phyloP scores from a whole-genome alignment of 2,888 invertebrate genomes.

The Plebejus anna region DNA sequence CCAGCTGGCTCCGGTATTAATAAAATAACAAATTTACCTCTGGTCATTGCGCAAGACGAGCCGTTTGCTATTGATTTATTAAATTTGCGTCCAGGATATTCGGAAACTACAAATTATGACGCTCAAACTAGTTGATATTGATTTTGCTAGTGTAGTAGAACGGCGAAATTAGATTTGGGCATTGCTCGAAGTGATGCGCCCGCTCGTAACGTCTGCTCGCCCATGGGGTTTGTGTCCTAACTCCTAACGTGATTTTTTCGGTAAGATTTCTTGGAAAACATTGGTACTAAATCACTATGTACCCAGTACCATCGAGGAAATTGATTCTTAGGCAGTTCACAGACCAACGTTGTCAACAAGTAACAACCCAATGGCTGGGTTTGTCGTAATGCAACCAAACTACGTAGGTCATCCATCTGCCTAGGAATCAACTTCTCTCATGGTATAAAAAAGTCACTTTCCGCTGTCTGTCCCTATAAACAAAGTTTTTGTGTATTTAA shows the following conservation, averaged over 20 bases:
- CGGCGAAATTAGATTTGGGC: not conserved
- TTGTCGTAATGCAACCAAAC: too few species aligned
- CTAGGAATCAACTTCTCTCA: too few species aligned
- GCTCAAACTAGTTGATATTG: constrained; percentile 21
- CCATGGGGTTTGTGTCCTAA: not conserved
- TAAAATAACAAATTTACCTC: constrained; percentile 20
- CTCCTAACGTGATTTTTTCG: not conserved
- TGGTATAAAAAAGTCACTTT: too few species aligned
- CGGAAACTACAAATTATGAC: constrained; percentile 33
- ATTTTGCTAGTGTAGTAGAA: constrained; percentile 11
- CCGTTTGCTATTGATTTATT: constrained; percentile 20
- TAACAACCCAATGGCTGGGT: too few species aligned
- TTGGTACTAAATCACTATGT: too few species aligned
- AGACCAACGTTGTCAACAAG: too few species aligned
- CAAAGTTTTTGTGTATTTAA: too few species aligned
- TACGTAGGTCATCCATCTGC: too few species aligned
- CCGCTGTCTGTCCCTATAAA: too few species aligned
- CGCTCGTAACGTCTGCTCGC: not conserved
- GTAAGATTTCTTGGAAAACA: not conserved
- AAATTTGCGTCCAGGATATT: constrained; percentile 1
- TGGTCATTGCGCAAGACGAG: constrained; percentile 25
- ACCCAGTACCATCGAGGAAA: too few species aligned
- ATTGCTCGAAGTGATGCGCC: not conserved
- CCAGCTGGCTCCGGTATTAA: not conserved
- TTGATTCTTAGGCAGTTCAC: too few species aligned